phyloP scores from a whole-genome alignment of 2,113 vertebrate genomes.

The Burhinus oedicnemus region DNA sequence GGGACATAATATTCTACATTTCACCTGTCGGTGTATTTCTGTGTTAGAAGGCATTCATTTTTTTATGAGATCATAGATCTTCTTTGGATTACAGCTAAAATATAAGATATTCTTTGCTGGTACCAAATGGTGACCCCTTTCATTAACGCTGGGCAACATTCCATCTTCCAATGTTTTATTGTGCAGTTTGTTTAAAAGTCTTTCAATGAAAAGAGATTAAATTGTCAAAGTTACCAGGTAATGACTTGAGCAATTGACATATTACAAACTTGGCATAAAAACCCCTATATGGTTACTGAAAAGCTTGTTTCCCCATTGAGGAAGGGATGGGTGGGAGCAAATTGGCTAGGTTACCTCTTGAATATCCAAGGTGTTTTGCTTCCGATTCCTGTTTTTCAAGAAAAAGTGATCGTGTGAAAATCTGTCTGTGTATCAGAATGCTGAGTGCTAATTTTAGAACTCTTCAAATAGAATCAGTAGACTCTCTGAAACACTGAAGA shows the following conservation, averaged over 20 bases:
- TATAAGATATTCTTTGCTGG: neutral
- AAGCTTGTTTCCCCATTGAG: neutral
- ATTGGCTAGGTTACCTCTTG: neutral
- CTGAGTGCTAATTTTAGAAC: constrained; percentile 31
- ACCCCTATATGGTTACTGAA: neutral
- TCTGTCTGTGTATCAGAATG: neutral
- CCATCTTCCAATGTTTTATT: neutral
- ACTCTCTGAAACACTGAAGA: neutral
- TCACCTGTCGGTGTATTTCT: neutral
- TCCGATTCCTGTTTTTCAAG: neutral
- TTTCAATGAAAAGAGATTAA: neutral
- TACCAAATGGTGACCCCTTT: neutral
- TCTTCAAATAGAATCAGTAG: neutral
- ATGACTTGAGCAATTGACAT: neutral
- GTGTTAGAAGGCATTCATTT: neutral
- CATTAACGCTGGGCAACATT: neutral
- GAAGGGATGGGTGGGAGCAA: neutral
- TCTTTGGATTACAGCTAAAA: neutral
- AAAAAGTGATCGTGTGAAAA: neutral
- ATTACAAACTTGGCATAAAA: neutral
- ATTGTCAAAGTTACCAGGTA: neutral
- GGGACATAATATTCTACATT: neutral
- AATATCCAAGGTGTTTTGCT: neutral
- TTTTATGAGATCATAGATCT: neutral
- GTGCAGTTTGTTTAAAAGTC: neutral